phyloP scores from a whole-genome alignment of 2,113 vertebrate genomes.

The Alligator mississippiensis region DNA sequence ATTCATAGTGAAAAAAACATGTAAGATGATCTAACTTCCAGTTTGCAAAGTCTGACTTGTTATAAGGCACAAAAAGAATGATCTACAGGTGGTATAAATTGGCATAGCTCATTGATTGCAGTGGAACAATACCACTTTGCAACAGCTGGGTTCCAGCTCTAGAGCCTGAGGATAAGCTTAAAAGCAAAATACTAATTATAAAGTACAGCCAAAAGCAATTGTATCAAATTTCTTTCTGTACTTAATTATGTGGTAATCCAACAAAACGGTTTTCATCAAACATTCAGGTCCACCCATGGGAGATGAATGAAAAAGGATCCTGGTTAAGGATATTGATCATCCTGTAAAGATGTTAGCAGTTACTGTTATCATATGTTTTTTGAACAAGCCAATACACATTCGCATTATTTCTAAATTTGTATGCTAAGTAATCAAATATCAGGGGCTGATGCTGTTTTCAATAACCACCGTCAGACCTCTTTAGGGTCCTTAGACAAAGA shows the following conservation, averaged over 20 bases:
- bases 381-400: conserved; percentile 43
- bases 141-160: conserved; percentile 28
- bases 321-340: conserved; percentile 38
- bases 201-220: conserved; percentile 55
- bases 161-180: conserved; percentile 47
- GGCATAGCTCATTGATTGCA: neutral
- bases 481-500: neutral
- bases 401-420: neutral
- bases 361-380: conserved; percentile 60
- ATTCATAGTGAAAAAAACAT: neutral
- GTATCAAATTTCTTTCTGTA: conserved; percentile 22
- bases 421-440: accelerated
- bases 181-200: conserved; percentile 66
- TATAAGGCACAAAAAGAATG: neutral
- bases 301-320: conserved; percentile 35
- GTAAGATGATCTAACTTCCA: neutral
- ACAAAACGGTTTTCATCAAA: conserved; percentile 55
- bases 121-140: conserved; percentile 21
- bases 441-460: neutral
- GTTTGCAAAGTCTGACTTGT: neutral
- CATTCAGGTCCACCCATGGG: conserved; percentile 48
- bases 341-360: conserved; percentile 53
- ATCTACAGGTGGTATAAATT: neutral
- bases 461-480: neutral
- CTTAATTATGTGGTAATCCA: conserved; percentile 20